Evolutionary conservation across 35 echinoderm and acorn worm species (phyloP), one percentile per base, ranked within the genome.

Genomic region (Acanthaster planci): DNA sequence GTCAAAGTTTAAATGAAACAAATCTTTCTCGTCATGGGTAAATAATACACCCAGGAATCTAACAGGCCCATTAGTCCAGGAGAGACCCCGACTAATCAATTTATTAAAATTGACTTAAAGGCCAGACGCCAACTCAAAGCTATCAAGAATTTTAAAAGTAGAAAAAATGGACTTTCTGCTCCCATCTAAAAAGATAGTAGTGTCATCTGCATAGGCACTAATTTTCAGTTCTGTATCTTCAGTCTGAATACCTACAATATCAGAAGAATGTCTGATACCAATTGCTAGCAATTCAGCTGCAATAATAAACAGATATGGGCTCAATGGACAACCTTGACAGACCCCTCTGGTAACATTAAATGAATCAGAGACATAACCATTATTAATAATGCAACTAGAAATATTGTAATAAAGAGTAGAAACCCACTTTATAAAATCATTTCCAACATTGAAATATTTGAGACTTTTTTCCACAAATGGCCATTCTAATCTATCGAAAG

Each of bases 331-430:
- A 1, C 90, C 90, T 76, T 92, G 84, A 5, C 90, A 27, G 8
- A 92, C 78, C 37, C 88, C 88, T 40, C 81, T 79, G 31, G 7
- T 18, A 39, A 79, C 47, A 15, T 90, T 79, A 55, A 90, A 90
- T 51, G 38, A 90, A 60, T 39, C 36, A 40, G 80, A 79, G 38
- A 78, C 76, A 83, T 77, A 56, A 39, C 84, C 84, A 76, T 87
- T 92, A 78, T 92, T 92, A 34, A 72, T 52, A 35, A 92, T 78
- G 83, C 90, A 92, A 21, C 77, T 58, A 39, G 84, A 84, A 78
- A 78, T 84, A 79, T 84, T 40, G 60, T 21, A 53, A 79, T 90
- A 90, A 30, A 90, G 29, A 79, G 51, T 79, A 55, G 37, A 34
- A 40, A 85, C 39, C 51, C 81, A 85, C 8, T 51, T 51, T 5